phyloP scores from a whole-genome alignment of 2,797 vertebrate genomes.

The Decapterus maruadsi region DNA sequence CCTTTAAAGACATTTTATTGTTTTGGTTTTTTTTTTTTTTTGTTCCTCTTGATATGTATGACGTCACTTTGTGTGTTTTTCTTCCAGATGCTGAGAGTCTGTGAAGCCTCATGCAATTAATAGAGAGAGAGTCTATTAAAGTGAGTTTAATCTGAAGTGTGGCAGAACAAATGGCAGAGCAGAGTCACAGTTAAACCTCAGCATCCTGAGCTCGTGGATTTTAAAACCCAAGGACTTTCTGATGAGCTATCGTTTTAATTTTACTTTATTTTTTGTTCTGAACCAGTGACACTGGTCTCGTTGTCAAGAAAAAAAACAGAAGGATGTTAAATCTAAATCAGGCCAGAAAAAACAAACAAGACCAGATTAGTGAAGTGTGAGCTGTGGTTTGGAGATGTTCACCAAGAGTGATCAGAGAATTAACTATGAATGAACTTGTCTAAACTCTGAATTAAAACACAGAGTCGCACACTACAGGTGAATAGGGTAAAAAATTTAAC shows the following conservation, averaged over 20 bases:
- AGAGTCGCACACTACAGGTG: no score
- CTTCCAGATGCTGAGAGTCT: background rate
- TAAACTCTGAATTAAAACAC: background rate
- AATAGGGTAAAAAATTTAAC: no score
- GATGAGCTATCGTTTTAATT: background rate
- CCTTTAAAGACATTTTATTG: constrained; percentile 53
- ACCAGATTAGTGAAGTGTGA: no score
- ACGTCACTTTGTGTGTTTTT: constrained; percentile 16
- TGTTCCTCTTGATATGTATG: constrained; percentile 6
- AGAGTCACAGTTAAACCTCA: constrained; percentile 35
- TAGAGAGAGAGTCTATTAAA: constrained; percentile 23
- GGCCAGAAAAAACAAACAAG: no score
- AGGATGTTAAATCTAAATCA: no score
- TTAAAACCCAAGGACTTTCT: background rate
- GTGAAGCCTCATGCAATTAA: background rate
- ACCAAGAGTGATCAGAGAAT: background rate
- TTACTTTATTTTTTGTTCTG: background rate
- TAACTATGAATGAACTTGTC: background rate
- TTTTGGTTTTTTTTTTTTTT: no score
- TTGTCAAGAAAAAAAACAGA: no score
- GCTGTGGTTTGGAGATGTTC: no score
- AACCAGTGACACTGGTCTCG: no score
- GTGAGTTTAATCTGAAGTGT: constrained; percentile 22
- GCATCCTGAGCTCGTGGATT: constrained; percentile 23
- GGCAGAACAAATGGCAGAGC: constrained; percentile 42